phyloP scores from a whole-genome alignment of 2,888 invertebrate species.

The Harpalus rufipes region DNA sequence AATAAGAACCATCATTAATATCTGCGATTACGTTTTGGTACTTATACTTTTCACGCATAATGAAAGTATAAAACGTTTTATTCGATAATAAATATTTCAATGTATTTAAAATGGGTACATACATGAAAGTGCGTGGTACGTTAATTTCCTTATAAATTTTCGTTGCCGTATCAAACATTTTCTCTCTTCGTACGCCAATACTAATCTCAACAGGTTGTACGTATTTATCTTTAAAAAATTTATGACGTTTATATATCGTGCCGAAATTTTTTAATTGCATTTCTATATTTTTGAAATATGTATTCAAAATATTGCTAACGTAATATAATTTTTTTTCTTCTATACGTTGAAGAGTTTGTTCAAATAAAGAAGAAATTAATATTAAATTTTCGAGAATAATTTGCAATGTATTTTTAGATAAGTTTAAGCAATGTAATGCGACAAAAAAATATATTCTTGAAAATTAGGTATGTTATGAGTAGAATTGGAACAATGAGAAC shows the following conservation, averaged over 20 bases:
- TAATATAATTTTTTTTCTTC: not conserved
- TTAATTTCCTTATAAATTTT: slow-evolving; percentile 41
- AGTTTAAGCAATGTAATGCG: not conserved
- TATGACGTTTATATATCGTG: slow-evolving; percentile 60
- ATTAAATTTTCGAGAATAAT: slow-evolving; percentile 59
- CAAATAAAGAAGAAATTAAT: slow-evolving; percentile 21
- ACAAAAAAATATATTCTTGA: not conserved
- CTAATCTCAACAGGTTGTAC: slow-evolving; percentile 45
- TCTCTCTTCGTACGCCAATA: slow-evolving; percentile 51
- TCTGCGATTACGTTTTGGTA: not conserved
- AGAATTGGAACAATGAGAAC: not conserved
- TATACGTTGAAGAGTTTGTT: not conserved
- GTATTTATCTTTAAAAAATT: slow-evolving; percentile 55
- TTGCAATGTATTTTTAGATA: slow-evolving; percentile 40
- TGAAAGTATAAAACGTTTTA: slow-evolving; percentile 44
- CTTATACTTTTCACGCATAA: slow-evolving; percentile 1
- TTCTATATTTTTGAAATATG: slow-evolving; percentile 4
- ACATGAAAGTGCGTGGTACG: slow-evolving; percentile 49
- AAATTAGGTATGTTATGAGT: not conserved
- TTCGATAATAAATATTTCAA: slow-evolving; percentile 56
- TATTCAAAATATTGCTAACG: not conserved
- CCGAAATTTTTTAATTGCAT: not conserved
- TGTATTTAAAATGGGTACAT: slow-evolving; percentile 62
- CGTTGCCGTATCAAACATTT: slow-evolving; percentile 25
- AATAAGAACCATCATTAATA: not conserved